Percentiles rank a stretch among this genome's conserved stretches.
These are phyloP conservation scores for Holothuria scabra DNA, from an alignment of 53 echinoderm and acorn worm species.

Conservation along the genomic window DNA sequence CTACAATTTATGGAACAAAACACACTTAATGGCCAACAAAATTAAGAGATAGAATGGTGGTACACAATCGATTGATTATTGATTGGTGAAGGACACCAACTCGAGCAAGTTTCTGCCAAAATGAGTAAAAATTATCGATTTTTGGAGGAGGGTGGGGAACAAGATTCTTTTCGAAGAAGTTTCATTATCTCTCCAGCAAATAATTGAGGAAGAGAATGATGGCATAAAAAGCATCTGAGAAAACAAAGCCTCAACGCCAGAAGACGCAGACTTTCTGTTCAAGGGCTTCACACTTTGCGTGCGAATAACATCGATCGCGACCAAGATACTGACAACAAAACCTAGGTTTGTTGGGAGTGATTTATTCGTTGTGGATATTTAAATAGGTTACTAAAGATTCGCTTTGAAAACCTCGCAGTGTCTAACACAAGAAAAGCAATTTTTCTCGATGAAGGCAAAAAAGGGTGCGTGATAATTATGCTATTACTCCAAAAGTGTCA, in stretches of 20 bases:
- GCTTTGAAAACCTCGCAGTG: too few relatives aligned
- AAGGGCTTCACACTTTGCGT: constrained; percentile 50
- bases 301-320: constrained; percentile 35
- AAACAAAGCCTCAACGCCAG: constrained; percentile 23
- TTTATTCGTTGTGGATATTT: too few relatives aligned
- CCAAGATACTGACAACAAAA: constrained; percentile 11
- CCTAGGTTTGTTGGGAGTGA: too few relatives aligned
- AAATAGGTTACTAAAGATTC: too few relatives aligned
- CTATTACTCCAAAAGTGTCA: too few relatives aligned
- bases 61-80: constrained; percentile 6
- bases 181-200: constrained; percentile 32
- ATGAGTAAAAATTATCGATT: constrained; percentile 29
- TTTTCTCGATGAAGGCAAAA: too few relatives aligned
- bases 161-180: constrained; percentile 32
- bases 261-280: constrained; percentile 33
- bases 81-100: constrained; percentile 9
- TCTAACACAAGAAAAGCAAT: too few relatives aligned
- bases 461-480: too few relatives aligned
- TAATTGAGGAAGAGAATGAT: constrained; percentile 31
- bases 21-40: constrained; percentile 32
- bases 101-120: constrained; percentile 4
- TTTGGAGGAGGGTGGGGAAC: constrained; percentile 5
- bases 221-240: constrained; percentile 33
- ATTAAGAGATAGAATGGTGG: constrained; percentile 13
- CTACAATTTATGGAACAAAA: constrained; percentile 1